phyloP scores from a whole-genome alignment of 2,888 invertebrate genomes.

The Emmelina monodactyla region DNA sequence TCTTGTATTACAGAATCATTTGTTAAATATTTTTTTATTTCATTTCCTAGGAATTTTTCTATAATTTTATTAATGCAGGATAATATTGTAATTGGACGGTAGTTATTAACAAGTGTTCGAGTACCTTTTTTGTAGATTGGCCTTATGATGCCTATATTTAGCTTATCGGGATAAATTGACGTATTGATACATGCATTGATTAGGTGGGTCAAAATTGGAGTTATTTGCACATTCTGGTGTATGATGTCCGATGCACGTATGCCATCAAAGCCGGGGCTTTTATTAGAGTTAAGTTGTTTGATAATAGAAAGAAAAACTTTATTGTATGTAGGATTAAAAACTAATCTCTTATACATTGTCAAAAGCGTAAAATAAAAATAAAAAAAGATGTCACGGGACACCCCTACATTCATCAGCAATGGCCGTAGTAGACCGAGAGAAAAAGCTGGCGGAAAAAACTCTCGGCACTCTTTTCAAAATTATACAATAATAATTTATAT shows the following conservation, averaged over 20 bases:
- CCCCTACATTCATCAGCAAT: too few relatives aligned
- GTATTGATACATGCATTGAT: conserved; percentile 4
- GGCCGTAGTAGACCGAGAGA: too few relatives aligned
- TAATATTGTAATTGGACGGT: conserved; percentile 8
- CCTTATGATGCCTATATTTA: conserved; percentile 5
- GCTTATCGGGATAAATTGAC: conserved; percentile 3
- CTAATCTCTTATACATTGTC: too few relatives aligned
- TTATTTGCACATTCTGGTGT: not conserved
- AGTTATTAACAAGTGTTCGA: conserved; percentile 2
- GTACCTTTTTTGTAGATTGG: conserved; percentile 7
- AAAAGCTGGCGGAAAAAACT: too few relatives aligned
- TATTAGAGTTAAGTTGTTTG: not conserved
- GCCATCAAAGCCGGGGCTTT: not conserved
- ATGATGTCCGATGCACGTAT: conserved; percentile 5
- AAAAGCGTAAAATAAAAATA: too few relatives aligned
- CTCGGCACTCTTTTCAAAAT: too few relatives aligned
- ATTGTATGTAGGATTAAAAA: too few relatives aligned
- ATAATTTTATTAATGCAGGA: conserved; percentile 7
- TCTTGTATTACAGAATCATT: conserved; percentile 4
- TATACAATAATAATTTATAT: too few relatives aligned
- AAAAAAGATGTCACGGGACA: too few relatives aligned
- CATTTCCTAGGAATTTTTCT: conserved; percentile 4
- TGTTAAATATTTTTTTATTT: conserved; percentile 3
- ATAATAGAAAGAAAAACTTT: too few relatives aligned
- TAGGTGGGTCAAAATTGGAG: conserved; percentile 3